These are phyloP conservation scores for Neotoma lepida DNA, from an alignment of 2,113 vertebrate genomes.

Conservation along the genomic window DNA sequence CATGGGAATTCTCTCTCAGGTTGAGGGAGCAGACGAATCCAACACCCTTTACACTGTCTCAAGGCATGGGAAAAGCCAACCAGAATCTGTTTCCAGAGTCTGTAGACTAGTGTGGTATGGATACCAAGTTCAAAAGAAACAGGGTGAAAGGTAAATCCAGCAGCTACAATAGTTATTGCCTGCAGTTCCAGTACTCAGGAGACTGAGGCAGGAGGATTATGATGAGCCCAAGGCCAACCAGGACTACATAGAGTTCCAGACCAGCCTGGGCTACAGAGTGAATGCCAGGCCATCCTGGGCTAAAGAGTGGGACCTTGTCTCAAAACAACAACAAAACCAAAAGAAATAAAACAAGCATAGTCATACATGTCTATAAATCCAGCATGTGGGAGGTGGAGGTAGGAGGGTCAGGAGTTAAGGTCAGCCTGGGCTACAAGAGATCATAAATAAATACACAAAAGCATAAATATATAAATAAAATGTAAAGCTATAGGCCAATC, in stretches of 20 bases:
- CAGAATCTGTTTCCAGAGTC: background rate
- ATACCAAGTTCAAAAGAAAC: background rate
- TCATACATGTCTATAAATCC: background rate
- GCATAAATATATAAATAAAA: background rate
- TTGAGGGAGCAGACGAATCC: background rate
- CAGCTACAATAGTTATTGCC: background rate
- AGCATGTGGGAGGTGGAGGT: background rate
- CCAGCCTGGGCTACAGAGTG: background rate
- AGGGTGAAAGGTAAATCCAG: background rate
- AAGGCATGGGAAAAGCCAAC: background rate
- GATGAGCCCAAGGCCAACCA: background rate
- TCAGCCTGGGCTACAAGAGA: background rate
- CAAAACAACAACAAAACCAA: background rate
- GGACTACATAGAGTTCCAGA: background rate
- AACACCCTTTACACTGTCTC: background rate
- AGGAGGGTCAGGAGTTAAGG: background rate
- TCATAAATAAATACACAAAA: background rate
- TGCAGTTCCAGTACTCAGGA: background rate
- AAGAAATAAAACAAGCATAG: background rate
- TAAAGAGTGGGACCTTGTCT: background rate
- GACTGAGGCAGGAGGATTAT: background rate
- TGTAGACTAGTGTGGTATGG: background rate
- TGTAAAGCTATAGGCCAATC: background rate
- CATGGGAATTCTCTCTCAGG: background rate
- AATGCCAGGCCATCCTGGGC: background rate